A percentile compares a stretch with the other conserved stretches of the same genome.
Conservation (phyloP, 2,797 vertebrate species). For the Mallotus villosus region DNA sequence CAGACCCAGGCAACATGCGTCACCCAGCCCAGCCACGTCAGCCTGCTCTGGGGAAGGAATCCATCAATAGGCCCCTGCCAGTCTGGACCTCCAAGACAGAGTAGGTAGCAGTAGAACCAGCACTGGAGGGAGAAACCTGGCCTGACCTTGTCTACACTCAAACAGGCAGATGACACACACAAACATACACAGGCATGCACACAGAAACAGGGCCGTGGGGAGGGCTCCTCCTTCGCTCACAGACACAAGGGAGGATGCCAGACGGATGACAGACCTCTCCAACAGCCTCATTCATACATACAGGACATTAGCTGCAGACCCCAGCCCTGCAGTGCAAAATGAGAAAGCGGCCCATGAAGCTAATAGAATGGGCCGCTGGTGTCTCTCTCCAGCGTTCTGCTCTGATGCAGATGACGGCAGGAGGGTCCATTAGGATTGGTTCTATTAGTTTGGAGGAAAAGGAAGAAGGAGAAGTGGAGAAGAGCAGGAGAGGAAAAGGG, state of each 20-base stretch:
- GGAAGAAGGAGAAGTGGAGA: not conserved
- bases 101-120: not conserved
- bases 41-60: slow-evolving; percentile 7
- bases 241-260: not conserved
- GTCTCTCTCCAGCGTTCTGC: not conserved
- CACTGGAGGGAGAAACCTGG: not conserved
- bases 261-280: not conserved
- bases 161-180: not conserved
- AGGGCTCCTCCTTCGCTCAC: not conserved
- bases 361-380: not conserved
- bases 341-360: not conserved
- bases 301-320: not conserved
- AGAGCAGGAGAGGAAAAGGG: not conserved
- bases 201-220: too few relatives aligned
- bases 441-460: not conserved
- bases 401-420: not conserved
- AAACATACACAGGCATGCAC: too few relatives aligned
- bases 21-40: slow-evolving; percentile 10
- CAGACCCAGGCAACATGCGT: slow-evolving; percentile 7
- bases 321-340: not conserved
- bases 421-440: not conserved
- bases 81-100: not conserved
- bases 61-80: slow-evolving; percentile 3
- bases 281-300: not conserved
- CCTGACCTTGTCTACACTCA: not conserved